Evolutionary conservation across 2,797 vertebrate species (phyloP).

Genomic region (Macroramphosus scolopax): DNA sequence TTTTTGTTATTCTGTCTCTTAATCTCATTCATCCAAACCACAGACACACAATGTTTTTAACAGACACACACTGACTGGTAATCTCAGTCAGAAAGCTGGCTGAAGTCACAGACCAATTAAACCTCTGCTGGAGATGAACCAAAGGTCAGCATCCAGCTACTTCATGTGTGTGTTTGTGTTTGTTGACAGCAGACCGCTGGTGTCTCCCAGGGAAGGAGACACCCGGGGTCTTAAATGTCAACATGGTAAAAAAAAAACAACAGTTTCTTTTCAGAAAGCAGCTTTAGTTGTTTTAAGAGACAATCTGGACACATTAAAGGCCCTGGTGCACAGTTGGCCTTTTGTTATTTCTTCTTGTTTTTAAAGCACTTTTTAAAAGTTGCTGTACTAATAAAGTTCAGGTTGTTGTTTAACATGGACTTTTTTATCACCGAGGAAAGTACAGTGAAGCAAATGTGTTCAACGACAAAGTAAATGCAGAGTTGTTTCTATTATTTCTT

Average conservation of each 20-base stretch:
- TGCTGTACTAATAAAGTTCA: no score
- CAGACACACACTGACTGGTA: conserved; percentile 2
- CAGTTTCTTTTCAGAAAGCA: conserved; percentile 11
- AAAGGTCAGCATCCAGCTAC: conserved; percentile 52
- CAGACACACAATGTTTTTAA: not conserved
- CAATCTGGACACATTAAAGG: not conserved
- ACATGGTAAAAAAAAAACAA: conserved; percentile 3
- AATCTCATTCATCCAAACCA: not conserved
- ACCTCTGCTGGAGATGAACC: conserved; percentile 46
- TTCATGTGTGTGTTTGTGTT: conserved; percentile 6
- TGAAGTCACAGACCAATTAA: conserved; percentile 57
- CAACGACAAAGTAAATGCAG: no score
- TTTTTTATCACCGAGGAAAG: no score
- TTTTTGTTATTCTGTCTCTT: not conserved
- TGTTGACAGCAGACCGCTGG: not conserved
- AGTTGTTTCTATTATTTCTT: no score
- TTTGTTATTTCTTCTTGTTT: not conserved
- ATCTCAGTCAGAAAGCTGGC: conserved; percentile 26
- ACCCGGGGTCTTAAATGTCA: conserved; percentile 56
- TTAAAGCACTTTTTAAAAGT: no score
- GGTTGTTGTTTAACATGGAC: no score
- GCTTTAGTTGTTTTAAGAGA: not conserved
- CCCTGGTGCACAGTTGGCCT: no score
- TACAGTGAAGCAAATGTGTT: no score
- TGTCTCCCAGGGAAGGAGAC: conserved; percentile 31